These are phyloP conservation scores for Tenthredo scrophulariae DNA, from an alignment of 2,888 invertebrate genomes.

Conservation along the genomic window DNA sequence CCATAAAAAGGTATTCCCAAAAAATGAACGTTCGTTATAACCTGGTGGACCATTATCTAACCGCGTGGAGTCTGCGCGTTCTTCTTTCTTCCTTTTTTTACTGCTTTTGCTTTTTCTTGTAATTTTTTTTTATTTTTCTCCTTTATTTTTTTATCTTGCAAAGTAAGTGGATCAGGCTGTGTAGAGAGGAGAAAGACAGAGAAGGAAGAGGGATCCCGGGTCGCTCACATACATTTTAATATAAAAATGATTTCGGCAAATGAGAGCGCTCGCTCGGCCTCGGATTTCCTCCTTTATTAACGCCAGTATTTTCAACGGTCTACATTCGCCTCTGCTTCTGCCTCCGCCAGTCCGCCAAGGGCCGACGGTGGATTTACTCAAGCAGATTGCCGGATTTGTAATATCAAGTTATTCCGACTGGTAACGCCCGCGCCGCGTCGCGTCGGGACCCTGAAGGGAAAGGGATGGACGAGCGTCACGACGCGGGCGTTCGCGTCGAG, in stretches of 20 bases:
- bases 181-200: not conserved
- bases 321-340: not conserved
- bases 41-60: not conserved
- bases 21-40: conserved; percentile 16
- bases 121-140: not conserved
- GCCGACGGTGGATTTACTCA: conserved; percentile 59
- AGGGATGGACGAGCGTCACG: not conserved
- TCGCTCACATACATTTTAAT: conserved; percentile 51
- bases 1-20: not conserved
- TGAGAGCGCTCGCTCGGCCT: conserved; percentile 36
- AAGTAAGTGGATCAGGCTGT: conserved; percentile 29
- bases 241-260: conserved; percentile 52
- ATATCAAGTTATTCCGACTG: conserved; percentile 60
- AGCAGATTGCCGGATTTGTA: conserved; percentile 63
- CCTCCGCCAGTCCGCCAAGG: conserved; percentile 24
- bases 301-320: conserved; percentile 53
- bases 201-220: not conserved
- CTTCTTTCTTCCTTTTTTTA: not conserved
- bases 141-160: not conserved
- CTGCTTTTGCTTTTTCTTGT: not conserved
- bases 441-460: conserved; percentile 20
- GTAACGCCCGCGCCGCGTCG: conserved; percentile 22
- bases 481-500: conserved; percentile 10
- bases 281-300: conserved; percentile 58
- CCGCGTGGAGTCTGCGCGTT: not conserved